Evolutionary conservation across 2,888 invertebrate species (phyloP).

Genomic region (Temnothorax rugatulus): DNA sequence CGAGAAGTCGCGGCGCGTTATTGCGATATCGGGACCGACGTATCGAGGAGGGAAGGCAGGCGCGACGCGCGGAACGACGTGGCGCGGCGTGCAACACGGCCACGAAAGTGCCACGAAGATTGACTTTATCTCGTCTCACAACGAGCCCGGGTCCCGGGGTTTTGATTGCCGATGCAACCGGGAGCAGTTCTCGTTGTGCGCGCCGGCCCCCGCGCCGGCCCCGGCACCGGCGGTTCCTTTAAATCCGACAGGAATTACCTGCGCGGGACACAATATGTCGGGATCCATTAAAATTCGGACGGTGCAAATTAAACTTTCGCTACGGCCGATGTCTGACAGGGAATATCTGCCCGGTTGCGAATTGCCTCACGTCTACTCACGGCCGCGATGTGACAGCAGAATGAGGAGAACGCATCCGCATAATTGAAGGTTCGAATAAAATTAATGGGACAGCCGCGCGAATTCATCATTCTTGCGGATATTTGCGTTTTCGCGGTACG

Average conservation of each 20-base stretch:
- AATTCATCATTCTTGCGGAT: conserved; percentile 58
- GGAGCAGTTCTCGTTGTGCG: conserved; percentile 56
- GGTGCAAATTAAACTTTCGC: conserved; percentile 79
- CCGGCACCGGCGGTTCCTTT: conserved; percentile 56
- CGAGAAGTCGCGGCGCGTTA: conserved; percentile 62
- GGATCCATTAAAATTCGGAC: conserved; percentile 76
- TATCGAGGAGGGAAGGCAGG: conserved; percentile 57
- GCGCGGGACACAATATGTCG: conserved; percentile 74
- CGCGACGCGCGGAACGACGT: not conserved
- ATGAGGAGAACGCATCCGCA: conserved; percentile 57
- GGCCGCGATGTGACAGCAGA: conserved; percentile 66
- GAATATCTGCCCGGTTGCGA: conserved; percentile 62
- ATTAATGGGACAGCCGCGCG: conserved; percentile 66
- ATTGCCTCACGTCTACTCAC: conserved; percentile 62
- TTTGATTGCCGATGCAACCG: conserved; percentile 62
- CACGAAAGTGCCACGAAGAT: conserved; percentile 71
- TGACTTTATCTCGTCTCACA: conserved; percentile 75
- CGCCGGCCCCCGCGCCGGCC: conserved; percentile 35
- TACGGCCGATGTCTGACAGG: conserved; percentile 71
- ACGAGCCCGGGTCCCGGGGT: conserved; percentile 49
- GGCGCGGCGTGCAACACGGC: conserved; percentile 51
- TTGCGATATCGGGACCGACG: conserved; percentile 69
- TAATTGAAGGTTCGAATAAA: conserved; percentile 67
- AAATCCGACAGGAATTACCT: conserved; percentile 78
- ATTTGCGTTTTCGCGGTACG: conserved; percentile 45